A percentile compares a stretch with the other conserved stretches of the same genome.
These are phyloP conservation scores for Stylophora pistillata DNA, from an alignment of 64 coral and sea anemone genomes.

Conservation along the genomic window DNA sequence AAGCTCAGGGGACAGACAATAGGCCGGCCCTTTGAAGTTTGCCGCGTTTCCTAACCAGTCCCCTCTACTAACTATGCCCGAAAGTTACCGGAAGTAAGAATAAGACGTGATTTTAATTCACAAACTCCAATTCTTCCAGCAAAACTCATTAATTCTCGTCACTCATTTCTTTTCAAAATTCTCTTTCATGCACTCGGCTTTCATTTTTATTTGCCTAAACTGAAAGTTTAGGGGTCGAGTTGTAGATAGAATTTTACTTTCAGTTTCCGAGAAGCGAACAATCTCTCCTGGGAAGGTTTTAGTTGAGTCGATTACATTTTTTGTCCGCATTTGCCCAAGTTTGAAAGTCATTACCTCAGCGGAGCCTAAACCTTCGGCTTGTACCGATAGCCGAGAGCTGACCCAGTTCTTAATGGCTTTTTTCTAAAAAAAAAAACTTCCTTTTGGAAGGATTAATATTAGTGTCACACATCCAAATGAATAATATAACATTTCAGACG, in stretches of 20 bases:
- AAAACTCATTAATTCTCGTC: not conserved
- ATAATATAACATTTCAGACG: not conserved
- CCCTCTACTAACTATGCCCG: no score
- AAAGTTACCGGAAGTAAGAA: not conserved
- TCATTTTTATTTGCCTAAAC: not conserved
- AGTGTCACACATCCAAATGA: no score
- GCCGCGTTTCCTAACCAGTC: no score
- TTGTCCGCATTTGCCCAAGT: not conserved
- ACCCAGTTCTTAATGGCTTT: no score
- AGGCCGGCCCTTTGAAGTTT: no score
- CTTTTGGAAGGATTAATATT: no score
- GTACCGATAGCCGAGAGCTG: no score
- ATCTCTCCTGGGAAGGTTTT: not conserved
- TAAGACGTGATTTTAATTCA: not conserved
- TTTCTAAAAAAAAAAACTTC: no score
- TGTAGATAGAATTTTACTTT: not conserved
- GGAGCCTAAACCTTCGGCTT: no score
- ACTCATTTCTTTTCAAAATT: not conserved
- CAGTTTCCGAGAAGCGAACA: not conserved
- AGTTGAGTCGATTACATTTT: not conserved
- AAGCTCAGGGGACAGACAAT: no score
- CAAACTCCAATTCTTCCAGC: not conserved
- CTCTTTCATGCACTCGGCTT: not conserved
- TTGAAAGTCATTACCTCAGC: not conserved
- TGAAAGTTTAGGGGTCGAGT: not conserved